A percentile compares a stretch with the other conserved stretches of the same genome.
These are phyloP conservation scores for Temnothorax ravouxi DNA, from an alignment of 2,888 invertebrate genomes.

Conservation along the genomic window DNA sequence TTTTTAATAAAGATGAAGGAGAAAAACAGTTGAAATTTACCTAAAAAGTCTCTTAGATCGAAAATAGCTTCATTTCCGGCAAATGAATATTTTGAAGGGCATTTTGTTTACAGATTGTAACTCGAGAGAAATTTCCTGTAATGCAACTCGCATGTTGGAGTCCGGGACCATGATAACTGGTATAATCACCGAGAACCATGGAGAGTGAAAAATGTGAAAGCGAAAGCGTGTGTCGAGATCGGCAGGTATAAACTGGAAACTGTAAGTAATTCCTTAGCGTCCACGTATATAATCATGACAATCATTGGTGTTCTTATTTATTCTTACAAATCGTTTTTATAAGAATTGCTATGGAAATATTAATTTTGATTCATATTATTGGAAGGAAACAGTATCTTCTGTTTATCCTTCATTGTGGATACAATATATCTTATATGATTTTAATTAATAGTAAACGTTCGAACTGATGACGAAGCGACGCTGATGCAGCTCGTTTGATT, in stretches of 20 bases:
- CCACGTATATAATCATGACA: neutral
- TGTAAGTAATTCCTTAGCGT: neutral
- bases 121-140: neutral
- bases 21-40: neutral
- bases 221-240: constrained; percentile 36
- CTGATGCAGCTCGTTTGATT: constrained; percentile 16
- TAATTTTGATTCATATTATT: neutral
- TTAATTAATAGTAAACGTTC: neutral
- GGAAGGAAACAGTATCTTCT: neutral
- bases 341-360: neutral
- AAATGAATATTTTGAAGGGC: neutral
- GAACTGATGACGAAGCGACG: neutral
- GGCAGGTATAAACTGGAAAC: neutral
- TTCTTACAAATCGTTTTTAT: neutral
- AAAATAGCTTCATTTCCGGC: neutral
- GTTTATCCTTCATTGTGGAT: neutral
- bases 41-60: neutral
- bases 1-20: neutral
- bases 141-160: neutral
- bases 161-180: neutral
- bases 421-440: neutral
- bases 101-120: neutral
- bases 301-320: neutral
- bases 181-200: neutral
- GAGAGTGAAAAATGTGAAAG: constrained; percentile 52